Evolutionary conservation across 2,888 invertebrate genomes (phyloP).

Genomic region (Caenorhabditis parvicauda): DNA sequence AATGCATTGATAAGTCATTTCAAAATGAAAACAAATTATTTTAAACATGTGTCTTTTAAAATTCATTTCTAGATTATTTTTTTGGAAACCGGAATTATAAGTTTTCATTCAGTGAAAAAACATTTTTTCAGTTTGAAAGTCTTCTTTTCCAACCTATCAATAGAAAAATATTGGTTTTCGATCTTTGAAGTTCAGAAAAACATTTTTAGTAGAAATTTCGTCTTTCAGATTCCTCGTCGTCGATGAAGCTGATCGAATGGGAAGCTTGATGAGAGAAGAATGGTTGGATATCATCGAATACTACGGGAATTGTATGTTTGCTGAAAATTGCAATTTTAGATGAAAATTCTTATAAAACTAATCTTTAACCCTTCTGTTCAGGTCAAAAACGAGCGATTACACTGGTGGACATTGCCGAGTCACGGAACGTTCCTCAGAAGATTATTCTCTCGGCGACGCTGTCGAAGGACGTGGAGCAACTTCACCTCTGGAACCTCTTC

Average conservation of each 20-base stretch:
- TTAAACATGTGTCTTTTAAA: not conserved
- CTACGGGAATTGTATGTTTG: not conserved
- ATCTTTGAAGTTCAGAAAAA: too few relatives aligned
- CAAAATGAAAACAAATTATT: not conserved
- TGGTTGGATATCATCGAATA: constrained; percentile 82
- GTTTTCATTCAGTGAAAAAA: not conserved
- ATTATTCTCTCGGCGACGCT: constrained; percentile 86
- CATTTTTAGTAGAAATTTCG: not conserved
- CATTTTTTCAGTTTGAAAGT: not conserved
- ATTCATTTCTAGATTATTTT: not conserved
- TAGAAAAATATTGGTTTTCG: too few relatives aligned
- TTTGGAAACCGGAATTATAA: constrained; percentile 4
- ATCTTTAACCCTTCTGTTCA: not conserved
- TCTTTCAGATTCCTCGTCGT: constrained; percentile 69
- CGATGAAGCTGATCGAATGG: constrained; percentile 93
- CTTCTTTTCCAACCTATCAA: too few relatives aligned
- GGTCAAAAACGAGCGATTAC: constrained; percentile 1
- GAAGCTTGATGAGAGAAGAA: constrained; percentile 86
- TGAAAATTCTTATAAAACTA: not conserved
- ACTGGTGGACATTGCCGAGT: constrained; percentile 1
- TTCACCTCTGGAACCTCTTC: constrained; percentile 83
- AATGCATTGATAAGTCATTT: not conserved
- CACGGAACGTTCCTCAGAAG: constrained; percentile 5
- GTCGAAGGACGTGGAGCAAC: constrained; percentile 80
- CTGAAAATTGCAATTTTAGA: not conserved